Evolutionary conservation across 2,888 invertebrate species (phyloP).

Genomic region (Amphipoea oculea): DNA sequence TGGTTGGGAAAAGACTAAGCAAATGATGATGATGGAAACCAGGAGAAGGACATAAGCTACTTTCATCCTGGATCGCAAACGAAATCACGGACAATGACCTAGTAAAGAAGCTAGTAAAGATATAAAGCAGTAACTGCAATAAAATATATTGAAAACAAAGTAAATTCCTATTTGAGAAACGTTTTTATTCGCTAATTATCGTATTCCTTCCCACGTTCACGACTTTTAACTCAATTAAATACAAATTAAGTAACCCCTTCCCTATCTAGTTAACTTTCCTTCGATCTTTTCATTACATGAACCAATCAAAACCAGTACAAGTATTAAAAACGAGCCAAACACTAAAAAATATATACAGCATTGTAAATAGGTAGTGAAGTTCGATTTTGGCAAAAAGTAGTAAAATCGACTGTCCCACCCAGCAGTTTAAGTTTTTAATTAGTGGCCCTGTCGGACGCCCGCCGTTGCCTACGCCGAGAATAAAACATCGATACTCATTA

Average conservation of each 20-base stretch:
- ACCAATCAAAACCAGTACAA: conserved; percentile 12
- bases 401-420: conserved; percentile 80
- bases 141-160: conserved; percentile 1
- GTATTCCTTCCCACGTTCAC: conserved; percentile 5
- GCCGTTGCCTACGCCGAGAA: conserved; percentile 50
- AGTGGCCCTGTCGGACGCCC: conserved; percentile 71
- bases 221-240: conserved; percentile 37
- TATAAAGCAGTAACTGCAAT: neutral
- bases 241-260: conserved; percentile 30
- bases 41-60: too few species aligned
- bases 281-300: conserved; percentile 33
- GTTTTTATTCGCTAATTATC: conserved; percentile 34
- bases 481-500: conserved; percentile 69
- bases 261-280: conserved; percentile 19
- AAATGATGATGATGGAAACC: too few species aligned
- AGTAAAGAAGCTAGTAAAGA: neutral
- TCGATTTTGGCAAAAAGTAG: conserved; percentile 74
- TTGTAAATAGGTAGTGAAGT: conserved; percentile 57
- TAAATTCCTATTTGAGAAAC: conserved; percentile 3
- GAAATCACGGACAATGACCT: too few species aligned
- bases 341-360: conserved; percentile 57
- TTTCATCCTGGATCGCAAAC: too few species aligned
- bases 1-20: too few species aligned
- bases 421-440: conserved; percentile 86
- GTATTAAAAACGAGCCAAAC: conserved; percentile 44